Evolutionary conservation across 1,140 invertebrate genomes (phyloP), one percentile per base, ranked within the genome.

Genomic region (Neodiprion pinetum): DNA sequence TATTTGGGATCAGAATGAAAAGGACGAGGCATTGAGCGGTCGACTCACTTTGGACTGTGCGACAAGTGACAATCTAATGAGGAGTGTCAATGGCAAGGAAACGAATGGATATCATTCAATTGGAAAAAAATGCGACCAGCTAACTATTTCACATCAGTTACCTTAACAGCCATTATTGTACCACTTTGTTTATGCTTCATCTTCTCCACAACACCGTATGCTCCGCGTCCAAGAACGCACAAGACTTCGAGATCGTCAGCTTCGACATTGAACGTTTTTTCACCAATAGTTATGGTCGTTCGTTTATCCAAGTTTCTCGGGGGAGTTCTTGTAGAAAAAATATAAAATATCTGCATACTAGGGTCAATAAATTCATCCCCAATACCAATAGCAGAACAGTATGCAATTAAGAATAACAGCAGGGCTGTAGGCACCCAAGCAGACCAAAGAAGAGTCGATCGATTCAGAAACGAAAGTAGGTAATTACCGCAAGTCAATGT

Each of bases 151-250:
- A 40, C 28, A 79, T 76, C 67, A 73, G 72, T 87, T 90, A 96
- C 95, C 91, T 99, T 99, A 0, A 99, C 97, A 78, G 98, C 98
- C 94, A 99, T 96, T 69, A 96, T 93, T 72, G 95, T 96, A 72
- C 93, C 92, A 80, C 95, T 96, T 76, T 94, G 94, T 82, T 94
- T 93, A 85, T 99, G 98, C 73, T 92, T 90, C 96, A 99, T 98
- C 90, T 98, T 98, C 81, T 98, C 96, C 7, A 99, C 98, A 85
- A 97, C 94, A 7, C 98, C 97, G 91, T 98, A 99, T 12, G 97
- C 97, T 11, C 98, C 98, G 78, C 96, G 92, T 5, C 98, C 98
- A 76, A 99, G 91, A 86, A 98, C 95, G 83, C 95, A 94, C 72
- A 96, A 93, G 85, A 93, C 95, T 81, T 94, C 94, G 79, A 96